Conservation (phyloP, 2,797 vertebrate species). For the Acipenser oxyrinchus region DNA sequence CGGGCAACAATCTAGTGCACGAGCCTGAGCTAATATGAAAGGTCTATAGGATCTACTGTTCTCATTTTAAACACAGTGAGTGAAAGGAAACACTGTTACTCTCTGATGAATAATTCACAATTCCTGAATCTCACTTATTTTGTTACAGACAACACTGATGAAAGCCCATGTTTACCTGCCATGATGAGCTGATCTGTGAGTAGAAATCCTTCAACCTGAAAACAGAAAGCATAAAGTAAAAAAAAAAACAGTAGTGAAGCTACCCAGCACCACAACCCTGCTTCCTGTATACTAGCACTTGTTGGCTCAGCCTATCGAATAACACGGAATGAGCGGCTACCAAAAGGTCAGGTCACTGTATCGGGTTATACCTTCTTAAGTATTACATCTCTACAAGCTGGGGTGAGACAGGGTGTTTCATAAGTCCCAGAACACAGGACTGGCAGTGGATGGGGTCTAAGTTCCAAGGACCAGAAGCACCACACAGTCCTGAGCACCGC, state of each 20-base stretch:
- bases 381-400: no score
- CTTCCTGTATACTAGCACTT: no score
- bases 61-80: not conserved
- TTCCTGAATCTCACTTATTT: not conserved
- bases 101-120: not conserved
- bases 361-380: not conserved
- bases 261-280: no score
- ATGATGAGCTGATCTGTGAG: conserved; percentile 43
- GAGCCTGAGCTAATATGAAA: no score
- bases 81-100: conserved; percentile 10
- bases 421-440: no score
- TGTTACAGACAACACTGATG: not conserved
- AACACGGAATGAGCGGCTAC: not conserved
- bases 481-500: no score
- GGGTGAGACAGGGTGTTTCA: no score
- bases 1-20: conserved; percentile 15
- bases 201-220: conserved; percentile 38
- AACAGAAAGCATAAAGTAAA: conserved; percentile 23
- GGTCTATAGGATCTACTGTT: no score
- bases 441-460: no score
- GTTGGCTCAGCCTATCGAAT: not conserved
- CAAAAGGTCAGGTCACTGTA: conserved; percentile 1
- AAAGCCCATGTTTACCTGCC: conserved; percentile 51
- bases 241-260: not conserved
- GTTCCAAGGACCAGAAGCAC: no score